Base-by-base conservation (phyloP, 2,888 invertebrate species). In the Ochlodes sylvanus region DNA sequence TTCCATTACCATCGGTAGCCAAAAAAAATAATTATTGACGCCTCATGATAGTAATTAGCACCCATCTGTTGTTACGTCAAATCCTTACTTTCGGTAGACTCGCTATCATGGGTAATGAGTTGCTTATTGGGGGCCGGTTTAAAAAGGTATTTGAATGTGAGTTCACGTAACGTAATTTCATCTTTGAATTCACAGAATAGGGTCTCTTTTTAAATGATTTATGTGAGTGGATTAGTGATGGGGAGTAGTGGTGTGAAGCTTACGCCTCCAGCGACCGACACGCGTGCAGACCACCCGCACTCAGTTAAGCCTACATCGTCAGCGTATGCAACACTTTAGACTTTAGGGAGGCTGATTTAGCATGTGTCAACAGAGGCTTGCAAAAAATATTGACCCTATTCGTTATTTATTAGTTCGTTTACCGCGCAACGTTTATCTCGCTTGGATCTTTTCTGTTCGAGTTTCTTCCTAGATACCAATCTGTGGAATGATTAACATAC, bases 21-120 rank as follows among this genome's bases (percentile, higher is more conserved):
- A 86, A 91, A 91, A 42, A 89, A 90, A 91, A 90, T 87, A 87
- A 89, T 90, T 90, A 90, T 90, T 89, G 88, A 89, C 89, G 88
- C 90, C 88, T 88, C 87, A 87, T 89, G 88, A 86, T 88, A 88
- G 89, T 92, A 93, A 93, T 92, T 92, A 92, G 87, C 92, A 90
- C 92, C 91, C 91, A 89, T 89, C 88, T 87, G 88, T 87, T 89
- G 88, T 89, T 89, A 88, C 86, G 78, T 80, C 83, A 86, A 88
- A 89, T 87, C 88, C 87, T 86, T 86, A 83, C 86, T 87, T 89
- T 87, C 83, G 82, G 85, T 85, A 83, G 83, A 85, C 83, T 80
- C 76, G 79, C 83, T 85, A 87, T 86, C 86, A 81, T 77, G 79
- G 83, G 76, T 87, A 85, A 88, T 88, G 85, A 85, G 84, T 82